Conservation (phyloP, 2,888 invertebrate species). For the Oligia strigilis region DNA sequence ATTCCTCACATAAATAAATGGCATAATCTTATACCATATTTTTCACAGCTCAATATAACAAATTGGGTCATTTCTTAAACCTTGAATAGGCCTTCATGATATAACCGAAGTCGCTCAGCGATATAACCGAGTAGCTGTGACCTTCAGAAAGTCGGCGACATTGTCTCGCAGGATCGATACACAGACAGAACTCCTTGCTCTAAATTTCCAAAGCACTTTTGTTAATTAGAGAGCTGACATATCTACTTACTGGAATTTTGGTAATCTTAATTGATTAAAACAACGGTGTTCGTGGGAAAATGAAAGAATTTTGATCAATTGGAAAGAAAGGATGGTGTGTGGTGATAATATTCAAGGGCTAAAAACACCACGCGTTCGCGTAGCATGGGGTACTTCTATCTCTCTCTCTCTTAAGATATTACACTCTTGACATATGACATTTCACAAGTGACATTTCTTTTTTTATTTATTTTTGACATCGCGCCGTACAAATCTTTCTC, state of each 20-base stretch:
- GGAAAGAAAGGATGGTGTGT: neutral
- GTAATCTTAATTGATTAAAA: neutral
- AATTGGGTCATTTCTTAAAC: constrained; percentile 16
- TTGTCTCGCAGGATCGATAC: constrained; percentile 35
- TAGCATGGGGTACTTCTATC: neutral
- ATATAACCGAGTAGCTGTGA: constrained; percentile 16
- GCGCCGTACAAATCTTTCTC: neutral
- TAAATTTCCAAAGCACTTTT: neutral
- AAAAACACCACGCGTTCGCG: neutral
- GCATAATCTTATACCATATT: neutral
- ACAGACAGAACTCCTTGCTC: constrained; percentile 16
- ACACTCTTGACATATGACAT: neutral
- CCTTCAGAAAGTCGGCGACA: constrained; percentile 27
- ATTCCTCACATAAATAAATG: neutral
- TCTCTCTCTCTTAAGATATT: neutral
- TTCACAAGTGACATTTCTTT: neutral
- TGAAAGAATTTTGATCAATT: neutral
- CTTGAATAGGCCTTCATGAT: constrained; percentile 7
- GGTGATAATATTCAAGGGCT: neutral
- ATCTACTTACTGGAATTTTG: neutral
- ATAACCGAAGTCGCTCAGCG: neutral
- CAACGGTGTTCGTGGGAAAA: neutral
- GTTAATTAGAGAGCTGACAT: constrained; percentile 8
- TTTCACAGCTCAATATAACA: neutral
- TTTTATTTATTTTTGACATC: neutral